Evolutionary conservation across 2,113 vertebrate genomes (phyloP).

Genomic region (Oreochromis niloticus): DNA sequence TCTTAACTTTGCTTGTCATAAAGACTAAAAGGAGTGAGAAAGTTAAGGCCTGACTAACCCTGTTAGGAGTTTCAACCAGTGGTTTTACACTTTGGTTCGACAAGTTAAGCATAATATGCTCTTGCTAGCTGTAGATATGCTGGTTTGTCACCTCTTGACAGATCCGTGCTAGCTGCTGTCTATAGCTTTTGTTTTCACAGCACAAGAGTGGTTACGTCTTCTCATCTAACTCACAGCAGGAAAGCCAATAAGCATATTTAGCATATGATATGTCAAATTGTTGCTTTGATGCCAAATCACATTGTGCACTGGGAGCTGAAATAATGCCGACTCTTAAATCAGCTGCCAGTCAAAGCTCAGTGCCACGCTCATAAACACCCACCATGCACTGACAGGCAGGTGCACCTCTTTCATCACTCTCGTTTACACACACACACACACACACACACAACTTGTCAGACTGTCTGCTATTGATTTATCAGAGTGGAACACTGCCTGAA

Average conservation of each 20-base stretch:
- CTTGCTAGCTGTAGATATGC: background rate
- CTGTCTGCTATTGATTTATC: background rate
- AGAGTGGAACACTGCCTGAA: background rate
- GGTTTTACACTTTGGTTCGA: background rate
- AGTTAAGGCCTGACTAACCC: background rate
- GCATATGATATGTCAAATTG: background rate
- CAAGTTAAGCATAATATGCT: background rate
- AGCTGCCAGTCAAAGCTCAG: background rate
- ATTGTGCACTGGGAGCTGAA: background rate
- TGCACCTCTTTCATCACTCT: background rate
- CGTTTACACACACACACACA: background rate
- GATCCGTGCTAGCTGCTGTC: background rate
- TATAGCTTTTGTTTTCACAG: background rate
- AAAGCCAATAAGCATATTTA: background rate
- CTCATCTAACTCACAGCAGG: background rate
- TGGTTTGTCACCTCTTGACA: background rate
- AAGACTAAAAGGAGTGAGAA: background rate
- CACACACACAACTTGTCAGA: background rate
- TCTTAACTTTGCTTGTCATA: background rate
- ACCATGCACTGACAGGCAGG: background rate
- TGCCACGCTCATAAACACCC: background rate
- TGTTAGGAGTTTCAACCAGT: background rate
- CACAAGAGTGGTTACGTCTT: background rate
- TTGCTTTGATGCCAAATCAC: background rate
- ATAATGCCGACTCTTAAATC: background rate